Evolutionary conservation across 2,113 vertebrate species (phyloP).

Genomic region (Micronycteris hirsuta): DNA sequence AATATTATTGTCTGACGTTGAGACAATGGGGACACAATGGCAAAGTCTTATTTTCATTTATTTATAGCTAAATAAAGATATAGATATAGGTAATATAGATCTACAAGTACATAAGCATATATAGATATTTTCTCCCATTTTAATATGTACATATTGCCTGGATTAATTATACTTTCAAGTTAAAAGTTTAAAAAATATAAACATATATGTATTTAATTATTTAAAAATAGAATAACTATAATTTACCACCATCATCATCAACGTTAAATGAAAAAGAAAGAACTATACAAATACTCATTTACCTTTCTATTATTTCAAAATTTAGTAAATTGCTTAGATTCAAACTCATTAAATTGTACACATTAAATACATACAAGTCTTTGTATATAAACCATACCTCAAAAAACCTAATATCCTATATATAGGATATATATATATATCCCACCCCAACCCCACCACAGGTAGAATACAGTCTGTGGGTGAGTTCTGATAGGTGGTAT

Average conservation of each 20-base stretch:
- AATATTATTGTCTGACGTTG: not conserved
- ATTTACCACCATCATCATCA: not conserved
- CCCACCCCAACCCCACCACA: fast-evolving
- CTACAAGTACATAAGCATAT: too few relatives aligned
- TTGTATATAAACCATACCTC: not conserved
- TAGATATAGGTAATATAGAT: too few relatives aligned
- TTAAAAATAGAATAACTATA: not conserved
- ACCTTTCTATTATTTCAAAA: not conserved
- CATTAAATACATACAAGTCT: not conserved
- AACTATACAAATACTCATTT: not conserved
- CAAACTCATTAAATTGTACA: not conserved
- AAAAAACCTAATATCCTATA: too few relatives aligned
- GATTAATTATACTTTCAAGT: not conserved
- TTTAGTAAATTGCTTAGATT: not conserved
- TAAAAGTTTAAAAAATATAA: not conserved
- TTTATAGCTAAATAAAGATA: not conserved
- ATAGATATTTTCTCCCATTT: too few relatives aligned
- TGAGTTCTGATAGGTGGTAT: not conserved
- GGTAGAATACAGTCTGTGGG: fast-evolving
- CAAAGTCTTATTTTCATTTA: not conserved
- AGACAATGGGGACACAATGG: not conserved
- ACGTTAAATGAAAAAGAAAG: not conserved
- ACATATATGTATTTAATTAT: not conserved
- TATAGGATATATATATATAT: too few relatives aligned
- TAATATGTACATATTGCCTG: too few relatives aligned